Evolutionary conservation across 2,113 vertebrate genomes (phyloP).

Genomic region (Anhinga anhinga): DNA sequence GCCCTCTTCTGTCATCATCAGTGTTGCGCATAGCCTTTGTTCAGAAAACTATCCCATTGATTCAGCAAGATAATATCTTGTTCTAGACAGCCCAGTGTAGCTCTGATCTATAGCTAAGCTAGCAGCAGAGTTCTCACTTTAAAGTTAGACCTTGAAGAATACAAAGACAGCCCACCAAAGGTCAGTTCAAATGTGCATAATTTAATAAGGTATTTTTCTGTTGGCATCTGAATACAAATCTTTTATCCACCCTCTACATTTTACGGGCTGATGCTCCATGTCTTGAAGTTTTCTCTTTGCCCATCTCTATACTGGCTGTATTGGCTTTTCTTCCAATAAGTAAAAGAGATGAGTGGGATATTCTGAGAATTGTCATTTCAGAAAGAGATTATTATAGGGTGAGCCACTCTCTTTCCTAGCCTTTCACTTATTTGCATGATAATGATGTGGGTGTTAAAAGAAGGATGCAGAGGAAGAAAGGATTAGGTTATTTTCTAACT

Average conservation of each 20-base stretch:
- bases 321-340: background rate
- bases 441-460: background rate
- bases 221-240: background rate
- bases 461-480: background rate
- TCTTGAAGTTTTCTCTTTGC: background rate
- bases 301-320: background rate
- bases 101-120: background rate
- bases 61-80: background rate
- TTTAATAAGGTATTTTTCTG: background rate
- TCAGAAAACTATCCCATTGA: background rate
- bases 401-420: background rate
- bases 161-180: background rate
- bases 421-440: background rate
- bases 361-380: background rate
- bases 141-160: background rate
- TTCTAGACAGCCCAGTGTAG: background rate
- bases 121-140: background rate
- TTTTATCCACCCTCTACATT: background rate
- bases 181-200: background rate
- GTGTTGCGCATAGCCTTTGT: background rate
- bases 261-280: background rate
- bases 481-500: background rate
- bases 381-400: background rate
- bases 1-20: background rate
- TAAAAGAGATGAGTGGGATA: background rate